Evolutionary conservation across 2,797 vertebrate species (phyloP), one percentile per base, ranked within the genome.

Genomic region (Eleutherodactylus coqui): DNA sequence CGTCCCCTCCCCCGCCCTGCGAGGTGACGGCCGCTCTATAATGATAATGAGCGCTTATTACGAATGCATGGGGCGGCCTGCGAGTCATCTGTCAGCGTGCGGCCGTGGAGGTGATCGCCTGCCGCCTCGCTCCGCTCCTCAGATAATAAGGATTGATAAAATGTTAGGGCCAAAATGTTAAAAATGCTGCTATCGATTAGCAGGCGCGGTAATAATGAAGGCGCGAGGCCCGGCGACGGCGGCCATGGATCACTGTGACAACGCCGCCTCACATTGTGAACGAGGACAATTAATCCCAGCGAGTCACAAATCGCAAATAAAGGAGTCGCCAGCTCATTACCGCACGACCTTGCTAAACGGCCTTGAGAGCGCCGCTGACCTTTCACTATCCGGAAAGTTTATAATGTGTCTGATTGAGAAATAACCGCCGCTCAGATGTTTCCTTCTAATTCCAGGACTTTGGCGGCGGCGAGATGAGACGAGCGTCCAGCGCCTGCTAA

Each of bases 1-100:
- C 21, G 2, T 9, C 89, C 75, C 89, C 85, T 78, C 83, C 91
- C 64, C 8, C 0, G 88, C 89, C 87, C 81, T 80, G 86, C 88
- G 67, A 86, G 45, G 77, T 91, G 78, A 85, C 88, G 88, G 90
- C 89, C 89, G 90, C 89, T 89, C 89, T 92, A 88, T 88, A 96
- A 96, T 96, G 94, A 93, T 94, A 95, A 96, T 95, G 95, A 95
- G 94, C 92, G 93, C 93, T 94, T 95, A 96, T 97, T 96, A 97
- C 96, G 96, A 96, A 96, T 97, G 94, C 93, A 96, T 95, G 93
- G 93, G 91, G 91, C 91, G 89, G 90, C 91, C 92, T 89, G 86
- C 27, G 90, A 91, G 91, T 91, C 92, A 93, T 93, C 92, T 91
- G 93, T 92, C 93, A 92, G 89, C 83, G 87, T 87, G 90, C 88